These are phyloP conservation scores for Gallinago paraguaiae DNA, from an alignment of 2,113 vertebrate species.

Conservation along the genomic window DNA sequence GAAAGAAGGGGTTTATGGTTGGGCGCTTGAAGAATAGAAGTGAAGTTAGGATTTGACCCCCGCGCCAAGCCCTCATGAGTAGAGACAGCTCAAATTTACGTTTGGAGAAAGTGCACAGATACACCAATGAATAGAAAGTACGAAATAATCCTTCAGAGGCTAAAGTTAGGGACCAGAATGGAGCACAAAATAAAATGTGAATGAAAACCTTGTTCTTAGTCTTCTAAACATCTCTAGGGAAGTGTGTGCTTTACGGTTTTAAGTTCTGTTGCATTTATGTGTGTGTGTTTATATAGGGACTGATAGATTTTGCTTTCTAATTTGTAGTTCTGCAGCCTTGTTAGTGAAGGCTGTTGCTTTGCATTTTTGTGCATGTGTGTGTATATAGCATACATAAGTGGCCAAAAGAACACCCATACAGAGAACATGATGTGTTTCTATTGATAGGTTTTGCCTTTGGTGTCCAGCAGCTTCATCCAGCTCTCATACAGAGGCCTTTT, in stretches of 20 bases:
- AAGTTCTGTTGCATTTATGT: neutral
- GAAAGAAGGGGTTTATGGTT: neutral
- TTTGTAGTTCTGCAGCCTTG: neutral
- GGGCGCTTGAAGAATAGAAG: neutral
- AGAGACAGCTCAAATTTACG: neutral
- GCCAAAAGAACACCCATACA: neutral
- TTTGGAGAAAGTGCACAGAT: neutral
- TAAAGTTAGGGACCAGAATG: neutral
- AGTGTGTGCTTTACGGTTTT: neutral
- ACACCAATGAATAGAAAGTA: neutral
- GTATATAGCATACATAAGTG: neutral
- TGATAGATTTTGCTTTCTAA: neutral
- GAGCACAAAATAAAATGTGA: neutral
- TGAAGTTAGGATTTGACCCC: neutral
- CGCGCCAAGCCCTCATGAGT: neutral
- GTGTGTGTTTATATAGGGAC: neutral
- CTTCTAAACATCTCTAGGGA: neutral
- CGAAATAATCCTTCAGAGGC: neutral
- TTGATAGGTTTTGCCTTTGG: conserved; percentile 96
- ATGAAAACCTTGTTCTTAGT: neutral
- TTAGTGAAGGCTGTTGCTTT: neutral
- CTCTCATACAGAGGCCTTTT: conserved; percentile 98
- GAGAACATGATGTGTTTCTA: conserved; percentile 71
- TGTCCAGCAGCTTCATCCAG: conserved; percentile 97
- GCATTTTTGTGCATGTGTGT: neutral